Percentiles rank a stretch among this genome's conserved stretches.
These are phyloP conservation scores for Strongylocentrotus purpuratus DNA, from an alignment of 35 echinoderm and acorn worm genomes.

Conservation along the genomic window DNA sequence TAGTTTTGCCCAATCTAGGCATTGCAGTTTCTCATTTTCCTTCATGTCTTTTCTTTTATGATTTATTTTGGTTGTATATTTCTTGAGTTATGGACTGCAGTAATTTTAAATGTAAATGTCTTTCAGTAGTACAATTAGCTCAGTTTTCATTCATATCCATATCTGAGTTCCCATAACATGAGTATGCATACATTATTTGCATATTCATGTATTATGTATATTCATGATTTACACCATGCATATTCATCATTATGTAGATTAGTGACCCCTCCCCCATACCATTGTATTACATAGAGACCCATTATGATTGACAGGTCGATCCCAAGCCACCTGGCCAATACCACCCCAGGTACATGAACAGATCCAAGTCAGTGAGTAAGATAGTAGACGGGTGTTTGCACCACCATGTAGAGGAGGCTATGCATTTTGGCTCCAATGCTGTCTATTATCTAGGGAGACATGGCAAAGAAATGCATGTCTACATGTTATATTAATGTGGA, in stretches of 20 bases:
- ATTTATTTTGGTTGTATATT: too few relatives aligned
- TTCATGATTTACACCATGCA: background rate
- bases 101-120: too few relatives aligned
- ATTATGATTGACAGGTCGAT: background rate
- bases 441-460: background rate
- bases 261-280: background rate
- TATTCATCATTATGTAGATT: background rate
- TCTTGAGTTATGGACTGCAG: too few relatives aligned
- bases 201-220: too few relatives aligned
- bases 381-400: background rate
- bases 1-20: too few relatives aligned
- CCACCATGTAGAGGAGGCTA: background rate
- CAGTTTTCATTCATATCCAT: too few relatives aligned
- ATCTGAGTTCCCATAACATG: too few relatives aligned
- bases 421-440: background rate
- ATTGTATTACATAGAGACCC: background rate
- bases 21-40: too few relatives aligned
- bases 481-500: background rate
- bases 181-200: too few relatives aligned
- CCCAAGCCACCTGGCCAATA: background rate
- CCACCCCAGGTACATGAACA: conserved; percentile 19
- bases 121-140: too few relatives aligned
- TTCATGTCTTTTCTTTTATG: too few relatives aligned
- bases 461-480: background rate
- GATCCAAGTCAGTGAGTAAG: conserved; percentile 36